phyloP scores from a whole-genome alignment of 64 coral and sea anemone genomes.

The Hydrozoanthus tunicans region DNA sequence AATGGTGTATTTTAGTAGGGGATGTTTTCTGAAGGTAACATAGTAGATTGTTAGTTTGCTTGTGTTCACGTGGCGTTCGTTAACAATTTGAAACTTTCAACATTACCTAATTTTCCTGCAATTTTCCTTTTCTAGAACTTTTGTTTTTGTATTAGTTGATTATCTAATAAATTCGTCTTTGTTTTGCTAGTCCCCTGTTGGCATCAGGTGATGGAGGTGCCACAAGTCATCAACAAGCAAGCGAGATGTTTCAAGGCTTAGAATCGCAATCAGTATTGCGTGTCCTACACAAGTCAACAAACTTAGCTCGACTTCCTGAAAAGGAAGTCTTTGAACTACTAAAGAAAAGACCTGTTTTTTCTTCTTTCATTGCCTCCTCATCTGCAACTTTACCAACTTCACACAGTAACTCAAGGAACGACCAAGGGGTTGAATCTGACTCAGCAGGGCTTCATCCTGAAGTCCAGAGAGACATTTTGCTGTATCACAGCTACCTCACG shows the following conservation, averaged over 20 bases:
- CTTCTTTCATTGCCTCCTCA: neutral
- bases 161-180: neutral
- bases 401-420: neutral
- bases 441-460: constrained; percentile 37
- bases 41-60: too few species aligned
- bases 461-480: constrained; percentile 80
- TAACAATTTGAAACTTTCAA: too few species aligned
- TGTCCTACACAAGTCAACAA: constrained; percentile 90
- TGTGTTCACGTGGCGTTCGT: too few species aligned
- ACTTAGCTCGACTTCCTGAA: constrained; percentile 80
- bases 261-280: constrained; percentile 96
- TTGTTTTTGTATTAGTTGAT: neutral
- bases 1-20: too few species aligned
- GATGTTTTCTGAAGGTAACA: too few species aligned
- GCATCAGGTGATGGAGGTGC: constrained; percentile 77
- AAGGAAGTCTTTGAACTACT: constrained; percentile 93
- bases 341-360: constrained; percentile 90
- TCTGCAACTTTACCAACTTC: neutral
- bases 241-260: constrained; percentile 94
- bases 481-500: constrained; percentile 94
- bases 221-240: constrained; percentile 83
- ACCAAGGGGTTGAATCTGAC: neutral
- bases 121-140: neutral
- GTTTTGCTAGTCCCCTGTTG: constrained; percentile 66
- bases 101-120: too few species aligned